Evolutionary conservation across 2,797 vertebrate genomes (phyloP), one percentile per base, ranked within the genome.

Genomic region (Pipistrellus nathusii): DNA sequence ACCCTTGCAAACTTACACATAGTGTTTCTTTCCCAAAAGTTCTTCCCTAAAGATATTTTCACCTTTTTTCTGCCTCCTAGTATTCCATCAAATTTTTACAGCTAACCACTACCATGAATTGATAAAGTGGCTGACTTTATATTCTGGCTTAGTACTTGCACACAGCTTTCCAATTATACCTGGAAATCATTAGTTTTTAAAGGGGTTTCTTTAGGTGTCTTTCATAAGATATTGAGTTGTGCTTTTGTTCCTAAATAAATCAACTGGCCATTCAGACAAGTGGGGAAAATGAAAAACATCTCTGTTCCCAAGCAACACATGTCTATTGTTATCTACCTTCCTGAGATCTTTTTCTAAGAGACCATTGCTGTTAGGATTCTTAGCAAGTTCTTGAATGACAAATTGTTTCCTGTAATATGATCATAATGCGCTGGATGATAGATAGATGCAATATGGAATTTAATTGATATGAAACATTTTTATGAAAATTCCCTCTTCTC

Each of bases 221-320:
- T 97, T 96, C 92, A 38, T 80, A 53, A 90, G 72, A 85, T 93
- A 55, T 69, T 97, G 95, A 96, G 64, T 91, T 95, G 27, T 89
- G 80, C 66, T 38, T 77, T 96, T 95, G 88, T 97, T 95, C 44
- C 23, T 20, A 73, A 94, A 96, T 96, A 96, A 38, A 90, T 76
- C 71, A 78, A 80, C 48, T 94, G 94, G 88, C 87, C 97, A 92
- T 96, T 96, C 97, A 97, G 94, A 93, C 91, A 90, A 64, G 96
- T 91, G 87, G 94, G 92, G 46, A 68, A 93, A 93, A 88, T 91
- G 91, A 86, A 82, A 97, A 32, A 35, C 8, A 66, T 92, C 69
- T 94, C 93, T 95, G 96, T 98, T 98, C 96, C 97, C 97, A 98
- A 96, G 97, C 97, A 98, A 97, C 96, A 3, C 93, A 81, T 85